phyloP scores from a whole-genome alignment of 2,113 vertebrate genomes.

The Engraulis encrasicolus region DNA sequence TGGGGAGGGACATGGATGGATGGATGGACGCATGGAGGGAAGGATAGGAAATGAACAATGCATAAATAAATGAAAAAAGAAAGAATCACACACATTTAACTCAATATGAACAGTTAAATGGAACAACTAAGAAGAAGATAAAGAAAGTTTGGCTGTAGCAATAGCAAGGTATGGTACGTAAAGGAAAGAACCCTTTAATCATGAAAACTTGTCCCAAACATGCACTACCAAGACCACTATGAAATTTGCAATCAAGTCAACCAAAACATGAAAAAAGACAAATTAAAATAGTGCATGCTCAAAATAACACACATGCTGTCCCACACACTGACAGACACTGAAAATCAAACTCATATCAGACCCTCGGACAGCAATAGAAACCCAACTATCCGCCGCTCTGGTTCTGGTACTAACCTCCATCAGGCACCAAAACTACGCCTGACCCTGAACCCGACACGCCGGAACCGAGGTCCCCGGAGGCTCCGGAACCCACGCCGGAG shows the following conservation, averaged over 20 bases:
- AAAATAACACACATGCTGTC: background rate
- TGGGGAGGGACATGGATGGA: too few species aligned
- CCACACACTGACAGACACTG: too few species aligned
- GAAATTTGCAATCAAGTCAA: background rate
- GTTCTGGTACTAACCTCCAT: conserved; percentile 73
- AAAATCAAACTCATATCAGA: too few species aligned
- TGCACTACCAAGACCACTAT: background rate
- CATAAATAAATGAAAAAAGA: background rate
- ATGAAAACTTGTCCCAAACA: background rate
- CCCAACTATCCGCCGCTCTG: conserved; percentile 3
- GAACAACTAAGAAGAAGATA: too few species aligned
- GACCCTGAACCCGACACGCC: conserved; percentile 37
- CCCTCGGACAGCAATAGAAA: background rate
- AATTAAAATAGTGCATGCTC: background rate
- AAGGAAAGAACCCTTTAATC: background rate
- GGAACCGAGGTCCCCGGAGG: conserved; percentile 43
- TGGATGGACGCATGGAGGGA: background rate
- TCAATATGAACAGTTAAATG: conserved; percentile 61
- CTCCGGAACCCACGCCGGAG: conserved; percentile 47
- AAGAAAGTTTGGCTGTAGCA: background rate
- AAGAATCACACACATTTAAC: conserved; percentile 64
- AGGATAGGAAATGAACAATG: background rate
- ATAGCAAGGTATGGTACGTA: background rate
- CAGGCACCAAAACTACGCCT: conserved; percentile 64
- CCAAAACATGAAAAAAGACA: background rate